Evolutionary conservation across 1,140 invertebrate genomes (phyloP), one percentile per base, ranked within the genome.

Genomic region (Pogonus chalceus): DNA sequence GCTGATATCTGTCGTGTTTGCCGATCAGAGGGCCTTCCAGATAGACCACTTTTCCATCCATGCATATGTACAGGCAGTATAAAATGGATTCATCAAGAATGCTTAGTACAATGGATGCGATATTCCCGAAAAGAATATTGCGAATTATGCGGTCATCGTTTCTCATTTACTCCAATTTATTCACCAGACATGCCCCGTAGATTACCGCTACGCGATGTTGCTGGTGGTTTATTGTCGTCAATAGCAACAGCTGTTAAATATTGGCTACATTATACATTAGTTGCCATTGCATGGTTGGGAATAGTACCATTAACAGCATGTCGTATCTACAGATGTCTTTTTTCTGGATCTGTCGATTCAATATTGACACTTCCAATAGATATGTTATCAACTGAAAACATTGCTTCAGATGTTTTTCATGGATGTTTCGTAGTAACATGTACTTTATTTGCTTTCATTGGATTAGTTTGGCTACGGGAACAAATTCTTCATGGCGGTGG

Each of bases 21-120:
- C 75, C 80, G 96, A 56, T 95, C 90, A 58, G 95, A 99, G 69
- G 93, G 87, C 31, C 75, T 85, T 23, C 64, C 79, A 9, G 90
- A 93, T 57, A 58, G 65, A n/a, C 65, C 65, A 24, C 57, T 68
- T 1, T 99, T 94, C 69, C 93, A 99, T 76, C 96, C 96, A 0
- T 99, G 96, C 72, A 95, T 98, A 50, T 99, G 96, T 70, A 97
- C 94, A 10, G 96, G 96, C 39, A 96, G 91, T 58, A 99, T 99
- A 56, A 98, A 98, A 76, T 99, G 89, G 79, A 98, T 99, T 46
- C 96, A 99, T 72, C 95, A 98, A 69, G 88, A 91, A 65, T 92
- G 88, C 68, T 72, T 91, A 24, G 81, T 90, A 56, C 88, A 90
- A 71, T 91, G 88, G 88, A 90, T 91, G 85, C 79, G 87, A 53